Evolutionary conservation across 1,140 invertebrate genomes (phyloP), one percentile per base, ranked within the genome.

Genomic region (Leptopilina clavipes): DNA sequence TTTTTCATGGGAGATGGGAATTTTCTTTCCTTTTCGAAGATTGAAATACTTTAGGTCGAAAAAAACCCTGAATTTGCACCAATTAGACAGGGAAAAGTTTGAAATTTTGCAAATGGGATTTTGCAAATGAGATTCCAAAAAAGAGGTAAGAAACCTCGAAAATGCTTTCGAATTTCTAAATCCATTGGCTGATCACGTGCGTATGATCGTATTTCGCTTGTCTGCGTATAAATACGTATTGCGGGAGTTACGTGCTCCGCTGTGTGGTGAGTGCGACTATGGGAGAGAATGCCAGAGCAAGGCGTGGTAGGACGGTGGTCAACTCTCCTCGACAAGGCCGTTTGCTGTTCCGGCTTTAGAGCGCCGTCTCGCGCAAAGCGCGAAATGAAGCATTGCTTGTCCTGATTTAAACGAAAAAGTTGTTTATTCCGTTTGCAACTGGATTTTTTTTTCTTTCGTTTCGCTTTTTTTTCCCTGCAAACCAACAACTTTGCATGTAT

Each of bases 321-420:
- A 75, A 78, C 82, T 85, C 80, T 82, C 79, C 84, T 85, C 82
- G 82, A 76, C 84, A 83, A 85, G 84, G 84, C 81, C 84, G 84
- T 84, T 81, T 75, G 81, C 37, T 83, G 82, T 85, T 81, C 83
- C 82, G 83, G 82, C 79, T 79, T 77, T 70, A 71, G 43, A 45
- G 59, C 44, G 65, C 65, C 65, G 59, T 17, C 59, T 25, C 25
- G 44, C 25, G 44, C 43, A 75, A 56, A 74, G 54, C 31, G 73
- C 70, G n/a, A 71, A 45, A 71, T 71, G 70, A 45, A 71, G 43
- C 31, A 71, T 71, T 71, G 70, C 31, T 43, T 18, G 22, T 25
- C 75, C 17, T 22, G 56, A 59, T 59, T 59, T 12, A 10, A 59
- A 25, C 17, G 18, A 59, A 59, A 59, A 59, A 59, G 19, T 59